phyloP scores from a whole-genome alignment of 2,113 vertebrate species.

The Cyrtonyx montezumae region DNA sequence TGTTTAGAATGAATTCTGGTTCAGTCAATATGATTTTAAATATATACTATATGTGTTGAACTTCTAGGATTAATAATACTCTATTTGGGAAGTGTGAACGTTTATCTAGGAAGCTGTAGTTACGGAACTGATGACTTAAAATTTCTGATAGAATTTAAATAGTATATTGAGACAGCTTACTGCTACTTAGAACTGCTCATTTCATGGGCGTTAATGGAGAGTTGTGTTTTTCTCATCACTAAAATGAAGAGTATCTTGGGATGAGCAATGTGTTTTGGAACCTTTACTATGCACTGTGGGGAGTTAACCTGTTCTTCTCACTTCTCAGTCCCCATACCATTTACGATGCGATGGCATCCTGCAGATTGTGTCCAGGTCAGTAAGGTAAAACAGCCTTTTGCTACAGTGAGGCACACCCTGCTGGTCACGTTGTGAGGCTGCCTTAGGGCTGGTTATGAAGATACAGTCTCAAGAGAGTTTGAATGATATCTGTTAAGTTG shows the following conservation, averaged over 20 bases:
- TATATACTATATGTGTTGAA: neutral
- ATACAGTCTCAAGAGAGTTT: neutral
- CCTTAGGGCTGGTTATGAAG: neutral
- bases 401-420: slow-evolving; percentile 27
- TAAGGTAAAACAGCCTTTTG: neutral
- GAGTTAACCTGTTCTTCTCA: neutral
- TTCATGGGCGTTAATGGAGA: neutral
- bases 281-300: neutral
- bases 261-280: neutral
- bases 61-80: neutral
- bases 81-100: neutral
- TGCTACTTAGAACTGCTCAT: neutral
- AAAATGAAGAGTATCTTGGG: neutral
- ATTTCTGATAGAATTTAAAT: neutral
- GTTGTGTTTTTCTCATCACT: neutral
- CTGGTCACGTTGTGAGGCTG: neutral
- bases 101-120: neutral
- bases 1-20: neutral
- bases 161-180: neutral
- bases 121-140: neutral
- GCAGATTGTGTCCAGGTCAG: neutral
- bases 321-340: neutral
- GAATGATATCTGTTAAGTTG: neutral
- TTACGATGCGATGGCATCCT: neutral
- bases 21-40: neutral